Conservation (phyloP, 2,888 invertebrate species). For the Dynastes hyllus region DNA sequence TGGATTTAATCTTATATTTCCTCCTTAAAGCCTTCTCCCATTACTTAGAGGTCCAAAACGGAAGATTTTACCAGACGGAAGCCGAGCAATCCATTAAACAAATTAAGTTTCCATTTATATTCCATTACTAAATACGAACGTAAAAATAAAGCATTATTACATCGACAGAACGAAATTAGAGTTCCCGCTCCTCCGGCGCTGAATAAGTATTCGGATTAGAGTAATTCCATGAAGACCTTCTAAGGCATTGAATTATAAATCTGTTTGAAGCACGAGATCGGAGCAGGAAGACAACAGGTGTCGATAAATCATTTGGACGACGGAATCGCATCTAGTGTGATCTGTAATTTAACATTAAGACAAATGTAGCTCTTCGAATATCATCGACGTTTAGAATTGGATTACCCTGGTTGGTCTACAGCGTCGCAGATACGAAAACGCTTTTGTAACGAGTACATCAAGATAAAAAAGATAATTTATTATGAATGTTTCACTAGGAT, state of each 20-base stretch:
- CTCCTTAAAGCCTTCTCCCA: too few species aligned
- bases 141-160: not conserved
- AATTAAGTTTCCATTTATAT: not conserved
- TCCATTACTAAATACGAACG: not conserved
- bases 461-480: too few species aligned
- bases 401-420: too few species aligned
- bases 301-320: slow-evolving; percentile 29
- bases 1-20: too few species aligned
- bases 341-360: slow-evolving; percentile 40
- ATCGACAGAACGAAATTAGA: not conserved
- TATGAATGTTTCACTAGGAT: too few species aligned
- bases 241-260: slow-evolving; percentile 14
- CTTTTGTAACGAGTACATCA: too few species aligned
- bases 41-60: too few species aligned
- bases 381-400: too few species aligned
- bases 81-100: slow-evolving; percentile 7
- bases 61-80: too few species aligned
- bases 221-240: not conserved
- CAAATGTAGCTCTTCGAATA: slow-evolving; percentile 6
- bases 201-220: slow-evolving; percentile 12
- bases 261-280: not conserved
- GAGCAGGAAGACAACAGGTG: slow-evolving; percentile 22
- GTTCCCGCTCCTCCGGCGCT: not conserved
- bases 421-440: too few species aligned
- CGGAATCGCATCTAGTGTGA: slow-evolving; percentile 12